Base-by-base conservation (phyloP, 53 echinoderm and acorn worm genomes). In the Paelopatides confundens region DNA sequence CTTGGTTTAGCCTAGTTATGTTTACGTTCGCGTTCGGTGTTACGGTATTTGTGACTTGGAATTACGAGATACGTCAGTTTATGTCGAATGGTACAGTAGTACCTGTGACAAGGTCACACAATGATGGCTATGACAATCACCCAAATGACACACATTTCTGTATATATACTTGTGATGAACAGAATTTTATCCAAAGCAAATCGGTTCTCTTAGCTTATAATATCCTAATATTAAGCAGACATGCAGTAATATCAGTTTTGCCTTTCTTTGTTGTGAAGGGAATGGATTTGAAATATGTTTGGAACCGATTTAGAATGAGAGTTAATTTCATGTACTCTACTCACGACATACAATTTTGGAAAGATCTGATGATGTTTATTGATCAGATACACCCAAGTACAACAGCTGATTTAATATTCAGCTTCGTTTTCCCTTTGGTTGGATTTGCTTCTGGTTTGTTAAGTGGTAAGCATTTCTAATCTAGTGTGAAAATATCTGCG, bases 391-490 rank as follows among this genome's bases (percentile, higher is more conserved):
- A 71, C 13, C 71, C 71, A 11, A 24, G 18, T 21, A 6, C 37
- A 24, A 38, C n/a, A 21, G 40, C 71, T 17, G 71, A 71, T 26
- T 40, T 43, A 10, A 43, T 71, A 5, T 4, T 71, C 71, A 71
- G 5, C 17, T 38, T 71, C 33, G 26, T 71, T 3, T 40, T 71
- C 10, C 71, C 71, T 15, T 35, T 74, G 29, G 11, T 74, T 35
- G 74, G 74, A 14, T 28, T 74, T 13, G 74, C 74, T 12, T 36
- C 74, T 1, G 74, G 74, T 13, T 40, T 74, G 5, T 74, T 74
- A 40, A 27, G 74, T 2, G 74, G 74, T 12, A 74, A 74, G 40
- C 74, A 74, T 26, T 74, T 74, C 27, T 74, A 46, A 74, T 21
- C 18, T 21, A n/a, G n/a, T n/a, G n/a, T n/a, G n/a, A n/a, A 51